A percentile compares a stretch with the other conserved stretches of the same genome.
Evolutionary conservation across 2,113 vertebrate genomes (phyloP).

Genomic region (Pampusana beccarii): DNA sequence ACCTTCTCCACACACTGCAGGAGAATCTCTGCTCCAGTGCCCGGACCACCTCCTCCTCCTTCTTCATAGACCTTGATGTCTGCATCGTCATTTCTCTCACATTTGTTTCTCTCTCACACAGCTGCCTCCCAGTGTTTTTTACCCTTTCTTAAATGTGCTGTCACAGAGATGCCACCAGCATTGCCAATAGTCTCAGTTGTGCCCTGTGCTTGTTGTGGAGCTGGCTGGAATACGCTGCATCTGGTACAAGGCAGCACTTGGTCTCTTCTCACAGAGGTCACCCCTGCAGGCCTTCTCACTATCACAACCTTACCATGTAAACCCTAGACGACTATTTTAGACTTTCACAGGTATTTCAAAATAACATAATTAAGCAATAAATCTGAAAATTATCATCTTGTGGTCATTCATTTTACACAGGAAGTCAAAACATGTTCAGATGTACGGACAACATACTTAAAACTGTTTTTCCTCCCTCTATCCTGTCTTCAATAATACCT

Average conservation of each 20-base stretch:
- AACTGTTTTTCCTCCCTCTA: not conserved
- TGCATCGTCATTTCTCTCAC: not conserved
- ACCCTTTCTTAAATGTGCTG: not conserved
- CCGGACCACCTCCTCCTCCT: accelerated
- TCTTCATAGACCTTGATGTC: not conserved
- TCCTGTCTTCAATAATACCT: not conserved
- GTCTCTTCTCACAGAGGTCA: not conserved
- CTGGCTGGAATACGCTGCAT: accelerated
- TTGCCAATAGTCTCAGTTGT: no score
- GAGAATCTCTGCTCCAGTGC: no score
- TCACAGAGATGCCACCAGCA: not conserved
- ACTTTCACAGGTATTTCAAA: not conserved
- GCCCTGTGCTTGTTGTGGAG: not conserved
- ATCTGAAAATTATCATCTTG: not conserved
- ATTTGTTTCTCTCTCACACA: not conserved
- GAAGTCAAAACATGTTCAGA: not conserved
- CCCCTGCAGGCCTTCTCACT: accelerated
- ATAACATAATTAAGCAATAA: not conserved
- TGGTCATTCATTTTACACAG: not conserved
- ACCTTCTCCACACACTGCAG: not conserved
- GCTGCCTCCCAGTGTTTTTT: not conserved
- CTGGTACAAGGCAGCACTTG: accelerated
- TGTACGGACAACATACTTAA: not conserved
- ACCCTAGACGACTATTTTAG: not conserved
- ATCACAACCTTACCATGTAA: not conserved